A percentile compares a stretch with the other conserved stretches of the same genome.
phyloP scores from a whole-genome alignment of 2,888 invertebrate genomes.

The Pseudeuparius sepicola region DNA sequence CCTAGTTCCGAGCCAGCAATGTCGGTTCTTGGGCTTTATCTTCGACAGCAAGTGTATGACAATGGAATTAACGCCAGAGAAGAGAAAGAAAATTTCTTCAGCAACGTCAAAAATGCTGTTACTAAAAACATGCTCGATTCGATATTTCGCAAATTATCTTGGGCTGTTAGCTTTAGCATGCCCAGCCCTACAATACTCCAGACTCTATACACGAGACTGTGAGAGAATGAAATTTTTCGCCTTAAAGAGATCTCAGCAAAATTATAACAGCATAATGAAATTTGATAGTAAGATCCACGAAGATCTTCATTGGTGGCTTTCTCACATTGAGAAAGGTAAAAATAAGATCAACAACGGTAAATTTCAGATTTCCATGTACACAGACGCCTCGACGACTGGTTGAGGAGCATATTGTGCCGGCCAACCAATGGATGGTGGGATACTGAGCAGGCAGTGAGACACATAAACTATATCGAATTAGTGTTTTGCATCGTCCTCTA shows the following conservation, averaged over 20 bases:
- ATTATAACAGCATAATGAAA: conserved; percentile 1
- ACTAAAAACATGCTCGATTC: neutral
- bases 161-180: neutral
- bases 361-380: neutral
- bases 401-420: neutral
- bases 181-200: neutral
- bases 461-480: neutral
- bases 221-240: neutral
- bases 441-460: neutral
- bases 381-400: conserved; percentile 1
- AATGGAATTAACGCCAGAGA: conserved; percentile 12
- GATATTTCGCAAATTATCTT: neutral
- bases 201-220: neutral
- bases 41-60: conserved; percentile 16
- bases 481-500: neutral
- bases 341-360: neutral
- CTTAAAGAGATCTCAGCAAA: neutral
- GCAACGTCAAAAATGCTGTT: neutral
- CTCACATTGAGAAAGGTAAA: neutral
- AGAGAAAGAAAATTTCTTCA: neutral
- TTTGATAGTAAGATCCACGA: neutral
- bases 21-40: conserved; percentile 18
- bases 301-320: neutral
- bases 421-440: neutral
- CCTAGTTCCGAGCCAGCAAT: conserved; percentile 12